Percentiles rank a stretch among this genome's conserved stretches.
Evolutionary conservation across 2,888 invertebrate genomes (phyloP).

Genomic region (Drosophila nigricruria): DNA sequence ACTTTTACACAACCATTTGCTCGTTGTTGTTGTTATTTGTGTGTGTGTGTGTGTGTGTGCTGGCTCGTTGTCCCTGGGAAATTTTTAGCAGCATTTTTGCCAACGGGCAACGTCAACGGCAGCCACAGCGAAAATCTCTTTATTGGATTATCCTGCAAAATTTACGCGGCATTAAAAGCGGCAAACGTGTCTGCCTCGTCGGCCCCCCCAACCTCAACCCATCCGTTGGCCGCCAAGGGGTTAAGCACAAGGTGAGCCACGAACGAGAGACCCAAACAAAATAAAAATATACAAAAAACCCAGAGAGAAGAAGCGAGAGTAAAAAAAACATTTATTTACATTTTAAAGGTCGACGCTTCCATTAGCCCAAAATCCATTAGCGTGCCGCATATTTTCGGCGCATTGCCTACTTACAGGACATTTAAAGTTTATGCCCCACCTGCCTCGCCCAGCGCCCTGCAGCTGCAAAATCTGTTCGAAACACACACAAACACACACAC

Average conservation of each 20-base stretch:
- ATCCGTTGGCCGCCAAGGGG: constrained; percentile 55
- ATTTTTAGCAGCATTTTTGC: constrained; percentile 58
- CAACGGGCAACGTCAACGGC: constrained; percentile 60
- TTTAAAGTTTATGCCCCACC: constrained; percentile 59
- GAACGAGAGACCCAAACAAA: constrained; percentile 13
- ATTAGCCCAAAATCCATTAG: constrained; percentile 78
- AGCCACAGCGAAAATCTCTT: constrained; percentile 77
- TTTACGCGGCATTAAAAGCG: constrained; percentile 79
- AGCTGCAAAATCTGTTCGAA: constrained; percentile 46
- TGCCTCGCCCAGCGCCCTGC: constrained; percentile 12
- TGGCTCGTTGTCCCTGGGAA: constrained; percentile 48
- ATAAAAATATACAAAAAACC: constrained; percentile 7
- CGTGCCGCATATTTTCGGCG: constrained; percentile 68
- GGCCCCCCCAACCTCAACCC: not conserved
- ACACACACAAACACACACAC: constrained; percentile 20
- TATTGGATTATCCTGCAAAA: constrained; percentile 81
- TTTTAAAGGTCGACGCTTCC: constrained; percentile 76
- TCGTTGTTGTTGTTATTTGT: constrained; percentile 14
- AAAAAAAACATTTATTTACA: constrained; percentile 70
- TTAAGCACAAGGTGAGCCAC: constrained; percentile 66
- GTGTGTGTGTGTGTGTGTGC: constrained; percentile 19
- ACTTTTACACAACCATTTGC: constrained; percentile 34
- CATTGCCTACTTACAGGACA: constrained; percentile 68
- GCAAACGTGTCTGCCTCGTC: constrained; percentile 46
- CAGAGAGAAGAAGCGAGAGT: constrained; percentile 11